Conservation (phyloP, 92 coral and sea anemone species). For the Metridium senile region DNA sequence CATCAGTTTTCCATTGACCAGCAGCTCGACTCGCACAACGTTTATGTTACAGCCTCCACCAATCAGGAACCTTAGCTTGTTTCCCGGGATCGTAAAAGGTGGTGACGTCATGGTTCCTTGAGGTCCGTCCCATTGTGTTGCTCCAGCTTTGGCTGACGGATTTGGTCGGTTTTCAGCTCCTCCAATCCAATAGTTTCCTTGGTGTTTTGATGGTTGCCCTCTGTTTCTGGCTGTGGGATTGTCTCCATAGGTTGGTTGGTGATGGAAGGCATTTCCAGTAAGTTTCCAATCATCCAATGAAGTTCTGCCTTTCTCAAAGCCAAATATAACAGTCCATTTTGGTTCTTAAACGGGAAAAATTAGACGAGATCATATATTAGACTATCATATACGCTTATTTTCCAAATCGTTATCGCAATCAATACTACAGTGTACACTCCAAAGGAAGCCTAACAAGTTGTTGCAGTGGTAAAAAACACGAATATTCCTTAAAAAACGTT, state of each 20-base stretch:
- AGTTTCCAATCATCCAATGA: slow-evolving; percentile 18
- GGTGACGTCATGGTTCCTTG: slow-evolving; percentile 45
- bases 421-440: no score
- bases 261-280: slow-evolving; percentile 32
- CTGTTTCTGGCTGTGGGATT: slow-evolving; percentile 39
- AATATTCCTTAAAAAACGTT: no score
- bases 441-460: no score
- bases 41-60: slow-evolving; percentile 46
- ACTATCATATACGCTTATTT: not conserved
- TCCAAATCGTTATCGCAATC: no score
- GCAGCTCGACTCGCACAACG: slow-evolving; percentile 29
- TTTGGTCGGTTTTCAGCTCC: slow-evolving; percentile 33
- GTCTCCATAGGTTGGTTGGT: slow-evolving; percentile 39
- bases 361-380: no score
- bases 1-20: not conserved
- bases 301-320: slow-evolving; percentile 39
- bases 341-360: not conserved
- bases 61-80: slow-evolving; percentile 29
- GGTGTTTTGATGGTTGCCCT: slow-evolving; percentile 21
- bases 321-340: slow-evolving; percentile 10
- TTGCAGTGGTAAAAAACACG: no score
- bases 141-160: slow-evolving; percentile 20
- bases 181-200: slow-evolving; percentile 49
- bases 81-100: slow-evolving; percentile 25
- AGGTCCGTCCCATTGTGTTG: slow-evolving; percentile 16